These are phyloP conservation scores for Strigops habroptila DNA, from an alignment of 2,113 vertebrate species.

Conservation along the genomic window DNA sequence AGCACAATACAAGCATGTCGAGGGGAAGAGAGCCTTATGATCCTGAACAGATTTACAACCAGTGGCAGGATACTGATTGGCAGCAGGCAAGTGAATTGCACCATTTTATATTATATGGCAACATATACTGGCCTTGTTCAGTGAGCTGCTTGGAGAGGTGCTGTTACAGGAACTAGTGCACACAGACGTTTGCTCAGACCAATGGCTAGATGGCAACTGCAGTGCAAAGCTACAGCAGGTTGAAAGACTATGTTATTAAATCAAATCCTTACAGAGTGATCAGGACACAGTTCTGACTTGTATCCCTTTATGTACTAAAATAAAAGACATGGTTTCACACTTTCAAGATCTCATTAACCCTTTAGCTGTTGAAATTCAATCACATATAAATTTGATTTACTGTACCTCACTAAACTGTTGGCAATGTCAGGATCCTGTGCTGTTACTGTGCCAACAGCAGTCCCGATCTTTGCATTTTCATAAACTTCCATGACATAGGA, in stretches of 20 bases:
- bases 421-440: conserved; percentile 94
- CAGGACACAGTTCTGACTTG: neutral
- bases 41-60: neutral
- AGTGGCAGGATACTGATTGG: neutral
- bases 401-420: conserved; percentile 88
- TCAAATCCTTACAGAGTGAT: neutral
- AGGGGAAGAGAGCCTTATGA: neutral
- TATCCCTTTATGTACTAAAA: neutral
- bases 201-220: neutral
- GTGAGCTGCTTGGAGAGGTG: neutral
- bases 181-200: neutral
- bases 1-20: neutral
- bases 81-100: neutral
- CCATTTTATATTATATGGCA: neutral
- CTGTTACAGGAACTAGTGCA: neutral
- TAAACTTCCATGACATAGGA: conserved; percentile 94
- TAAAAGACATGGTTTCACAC: neutral
- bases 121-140: neutral
- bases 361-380: neutral
- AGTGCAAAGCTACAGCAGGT: neutral
- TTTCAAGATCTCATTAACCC: neutral
- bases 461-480: conserved; percentile 86
- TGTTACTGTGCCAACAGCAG: conserved; percentile 85
- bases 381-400: neutral
- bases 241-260: neutral